Base-by-base conservation (phyloP, 2,888 invertebrate species). In the Leucophora obtusa region DNA sequence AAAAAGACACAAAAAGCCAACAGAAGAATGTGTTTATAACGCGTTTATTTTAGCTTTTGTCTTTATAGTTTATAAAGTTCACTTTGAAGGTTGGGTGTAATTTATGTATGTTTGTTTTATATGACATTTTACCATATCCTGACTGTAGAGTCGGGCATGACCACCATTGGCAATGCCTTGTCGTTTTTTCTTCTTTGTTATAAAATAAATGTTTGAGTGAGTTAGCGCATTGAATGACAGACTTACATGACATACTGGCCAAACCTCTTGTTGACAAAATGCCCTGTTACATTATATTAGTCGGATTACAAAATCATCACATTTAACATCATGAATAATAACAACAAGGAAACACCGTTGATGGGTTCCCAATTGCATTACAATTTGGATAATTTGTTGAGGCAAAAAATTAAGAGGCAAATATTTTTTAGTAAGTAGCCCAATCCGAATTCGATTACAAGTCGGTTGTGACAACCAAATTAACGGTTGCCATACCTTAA, bases 251-350 rank as follows among this genome's bases (percentile, higher is more conserved):
- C 28, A 7, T 50, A 21, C 70, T 53, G 70, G 51, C 70, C 70
- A 59, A 51, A 14, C 59, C 51, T 35, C 60, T 18, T 53, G 35
- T 38, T 60, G 24, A 21, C 70, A 51, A 60, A 70, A 54, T 68
- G 53, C n/a, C 43, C 33, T 60, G 43, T 43, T 14, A 24, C 24
- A 70, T 53, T 33, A 60, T 59, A 9, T 60, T 14, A 11, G 53
- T 53, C 18, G 50, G 59, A 43, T 74, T 21, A 53, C 18, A 60
- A 60, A 38, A 35, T 59, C 66, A 68, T 74, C 47, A 33, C 33
- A 56, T 53, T 70, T 60, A 70, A 70, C 33, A 18, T 53, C 60
- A 70, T 60, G 69, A 70, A 70, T 59, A 70, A 51, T 51, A 59
- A 18, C 35, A 15, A 10, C n/a, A n/a, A n/a, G n/a, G n/a, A n/a